Evolutionary conservation across 2,888 invertebrate genomes (phyloP), one percentile per base, ranked within the genome.

Genomic region (Hyles lineata): DNA sequence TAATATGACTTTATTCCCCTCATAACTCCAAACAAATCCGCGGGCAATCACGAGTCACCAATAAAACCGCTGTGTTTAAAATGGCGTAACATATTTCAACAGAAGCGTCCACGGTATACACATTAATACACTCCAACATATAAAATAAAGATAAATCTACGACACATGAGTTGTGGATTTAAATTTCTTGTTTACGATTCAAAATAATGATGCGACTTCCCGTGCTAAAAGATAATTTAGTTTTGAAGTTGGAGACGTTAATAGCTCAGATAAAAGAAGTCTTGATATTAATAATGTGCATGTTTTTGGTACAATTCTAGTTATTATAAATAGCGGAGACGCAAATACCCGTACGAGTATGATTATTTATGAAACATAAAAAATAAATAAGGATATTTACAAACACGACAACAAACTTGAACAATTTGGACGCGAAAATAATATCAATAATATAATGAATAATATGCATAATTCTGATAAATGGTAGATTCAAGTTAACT

Each of bases 51-150:
- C 67, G 67, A 67, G 67, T 67, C 63, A n/a, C 43, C 43, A 50
- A 67, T 67, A 67, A 67, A 67, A 43, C 21, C 43, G 50, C 67
- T 67, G 67, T 67, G 67, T 67, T 67, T 85, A 88, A 89, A 89
- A 88, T 84, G 86, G 83, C 83, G 83, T 85, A 82, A 85, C 86
- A 87, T 87, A 87, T 87, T 89, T 88, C 87, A 88, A 87, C 83
- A 83, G 78, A 77, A 82, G 84, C 86, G 80, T 90, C 88, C 86
- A 88, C 81, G 82, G 83, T 84, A 88, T 88, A 89, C 88, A 90
- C 84, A 83, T 85, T 87, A 83, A 85, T 87, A 87, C 84, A 81
- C 80, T 83, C 77, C 80, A 81, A 81, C 83, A 85, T 85, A 87
- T 85, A 85, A 86, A 84, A 85, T 82, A 81, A 35, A 71, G 61